These are phyloP conservation scores for Thamnophis sirtalis DNA, from an alignment of 2,113 vertebrate species.

Conservation along the genomic window DNA sequence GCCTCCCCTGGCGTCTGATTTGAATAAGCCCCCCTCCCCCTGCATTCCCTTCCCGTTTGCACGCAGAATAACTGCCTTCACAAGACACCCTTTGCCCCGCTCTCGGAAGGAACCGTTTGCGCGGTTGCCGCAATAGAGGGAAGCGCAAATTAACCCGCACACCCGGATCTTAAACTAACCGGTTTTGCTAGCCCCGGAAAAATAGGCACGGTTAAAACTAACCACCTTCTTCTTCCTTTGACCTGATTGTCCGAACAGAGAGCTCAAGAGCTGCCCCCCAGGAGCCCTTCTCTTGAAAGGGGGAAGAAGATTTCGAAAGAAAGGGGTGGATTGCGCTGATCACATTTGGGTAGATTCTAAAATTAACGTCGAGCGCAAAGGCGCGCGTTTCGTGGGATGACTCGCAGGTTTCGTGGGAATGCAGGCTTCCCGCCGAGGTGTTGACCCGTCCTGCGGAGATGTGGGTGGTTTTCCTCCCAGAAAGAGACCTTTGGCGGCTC, in stretches of 20 bases:
- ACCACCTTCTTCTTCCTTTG: neutral
- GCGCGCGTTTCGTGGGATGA: neutral
- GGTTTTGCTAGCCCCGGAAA: neutral
- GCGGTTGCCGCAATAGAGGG: neutral
- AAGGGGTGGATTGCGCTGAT: neutral
- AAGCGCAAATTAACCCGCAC: neutral
- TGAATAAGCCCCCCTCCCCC: slow-evolving; percentile 70
- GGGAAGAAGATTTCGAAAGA: neutral
- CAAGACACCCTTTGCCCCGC: neutral
- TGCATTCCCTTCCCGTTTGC: neutral
- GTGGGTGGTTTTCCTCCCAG: neutral
- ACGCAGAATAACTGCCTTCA: neutral
- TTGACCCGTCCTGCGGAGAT: neutral
- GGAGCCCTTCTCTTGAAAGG: neutral
- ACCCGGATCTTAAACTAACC: neutral
- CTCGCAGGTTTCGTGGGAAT: neutral
- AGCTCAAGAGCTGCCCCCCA: neutral
- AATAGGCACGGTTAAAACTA: neutral
- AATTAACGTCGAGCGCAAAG: neutral
- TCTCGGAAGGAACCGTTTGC: neutral
- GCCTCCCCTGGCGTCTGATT: slow-evolving; percentile 79
- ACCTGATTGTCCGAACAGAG: neutral
- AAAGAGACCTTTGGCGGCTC: neutral
- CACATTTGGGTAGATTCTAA: neutral
- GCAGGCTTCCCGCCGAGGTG: neutral